These are phyloP conservation scores for Sebastes diploproa DNA, from an alignment of 2,797 vertebrate species.

Conservation along the genomic window DNA sequence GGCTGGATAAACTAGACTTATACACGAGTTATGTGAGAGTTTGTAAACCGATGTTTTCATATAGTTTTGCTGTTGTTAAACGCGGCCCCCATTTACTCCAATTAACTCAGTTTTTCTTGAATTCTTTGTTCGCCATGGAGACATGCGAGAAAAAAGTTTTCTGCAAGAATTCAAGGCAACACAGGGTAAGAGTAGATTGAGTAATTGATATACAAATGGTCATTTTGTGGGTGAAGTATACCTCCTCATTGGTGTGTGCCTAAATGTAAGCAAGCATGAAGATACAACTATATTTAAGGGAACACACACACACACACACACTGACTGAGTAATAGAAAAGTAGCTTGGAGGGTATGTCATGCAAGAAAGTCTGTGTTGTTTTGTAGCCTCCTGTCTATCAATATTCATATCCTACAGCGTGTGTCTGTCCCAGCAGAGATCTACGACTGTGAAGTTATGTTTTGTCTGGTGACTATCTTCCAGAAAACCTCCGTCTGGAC, in stretches of 20 bases:
- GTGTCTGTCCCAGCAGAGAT: neutral
- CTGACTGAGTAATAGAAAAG: neutral
- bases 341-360: neutral
- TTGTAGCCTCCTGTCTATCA: neutral
- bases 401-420: neutral
- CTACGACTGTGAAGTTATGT: neutral
- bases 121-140: too few species aligned
- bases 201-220: too few species aligned
- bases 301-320: neutral
- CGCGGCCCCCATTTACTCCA: too few species aligned
- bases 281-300: neutral
- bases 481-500: slow-evolving; percentile 41
- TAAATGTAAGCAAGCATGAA: neutral
- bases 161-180: too few species aligned
- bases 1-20: too few species aligned
- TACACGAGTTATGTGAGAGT: too few species aligned
- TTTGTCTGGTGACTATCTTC: neutral
- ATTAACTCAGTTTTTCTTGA: neutral
- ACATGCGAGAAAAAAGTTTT: too few species aligned
- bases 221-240: too few species aligned
- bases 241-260: neutral
- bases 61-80: too few species aligned
- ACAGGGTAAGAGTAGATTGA: too few species aligned
- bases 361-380: neutral
- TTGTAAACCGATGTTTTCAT: too few species aligned